phyloP scores from a whole-genome alignment of 1,140 invertebrate species.

The Caenorhabditis inopinata region DNA sequence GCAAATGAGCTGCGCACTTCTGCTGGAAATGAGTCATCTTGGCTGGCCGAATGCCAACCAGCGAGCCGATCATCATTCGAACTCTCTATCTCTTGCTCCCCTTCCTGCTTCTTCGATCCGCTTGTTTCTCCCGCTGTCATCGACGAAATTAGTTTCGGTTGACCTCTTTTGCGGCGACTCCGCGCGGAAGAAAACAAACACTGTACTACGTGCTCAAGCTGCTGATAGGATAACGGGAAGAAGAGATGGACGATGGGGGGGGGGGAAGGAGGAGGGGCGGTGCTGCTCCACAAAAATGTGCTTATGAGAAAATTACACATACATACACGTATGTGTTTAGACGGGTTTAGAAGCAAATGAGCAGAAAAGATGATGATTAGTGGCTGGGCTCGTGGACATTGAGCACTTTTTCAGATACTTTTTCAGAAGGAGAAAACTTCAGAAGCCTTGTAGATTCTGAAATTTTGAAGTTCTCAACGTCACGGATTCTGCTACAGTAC shows the following conservation, averaged over 20 bases:
- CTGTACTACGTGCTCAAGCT: constrained; percentile 29
- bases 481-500: too few relatives aligned
- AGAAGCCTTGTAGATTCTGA: too few relatives aligned
- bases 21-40: too few relatives aligned
- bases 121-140: too few relatives aligned
- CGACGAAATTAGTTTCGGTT: constrained; percentile 33
- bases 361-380: neutral
- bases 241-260: neutral
- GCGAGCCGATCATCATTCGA: neutral
- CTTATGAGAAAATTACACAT: constrained; percentile 31
- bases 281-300: constrained; percentile 34
- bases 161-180: neutral
- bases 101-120: neutral
- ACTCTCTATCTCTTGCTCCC: neutral
- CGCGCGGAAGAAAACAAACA: constrained; percentile 33
- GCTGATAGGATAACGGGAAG: constrained; percentile 9
- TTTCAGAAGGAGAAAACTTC: too few relatives aligned
- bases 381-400: neutral
- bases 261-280: neutral
- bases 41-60: neutral
- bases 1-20: too few relatives aligned
- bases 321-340: constrained; percentile 3
- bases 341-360: neutral
- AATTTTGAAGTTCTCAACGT: too few relatives aligned
- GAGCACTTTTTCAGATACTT: too few relatives aligned